A percentile compares a stretch with the other conserved stretches of the same genome.
Evolutionary conservation across 2,888 invertebrate genomes (phyloP).

Genomic region (Drosophila falleni): DNA sequence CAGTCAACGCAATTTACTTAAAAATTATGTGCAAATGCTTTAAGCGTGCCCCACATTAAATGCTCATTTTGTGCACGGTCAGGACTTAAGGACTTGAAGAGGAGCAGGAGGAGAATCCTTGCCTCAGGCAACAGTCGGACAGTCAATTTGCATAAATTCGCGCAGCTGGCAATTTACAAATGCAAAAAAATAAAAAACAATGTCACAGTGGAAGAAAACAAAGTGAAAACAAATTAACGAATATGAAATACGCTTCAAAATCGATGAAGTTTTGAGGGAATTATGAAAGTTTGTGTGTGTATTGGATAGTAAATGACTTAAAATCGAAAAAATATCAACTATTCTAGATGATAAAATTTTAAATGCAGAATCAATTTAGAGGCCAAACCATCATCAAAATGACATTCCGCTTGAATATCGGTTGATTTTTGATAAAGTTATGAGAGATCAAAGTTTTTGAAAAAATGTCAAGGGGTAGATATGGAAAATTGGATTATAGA

Average conservation of each 20-base stretch:
- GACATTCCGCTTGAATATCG: too few species aligned
- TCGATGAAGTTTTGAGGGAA: too few species aligned
- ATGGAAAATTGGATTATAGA: too few species aligned
- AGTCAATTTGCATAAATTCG: conserved; percentile 53
- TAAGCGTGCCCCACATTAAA: conserved; percentile 67
- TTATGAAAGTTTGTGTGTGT: too few species aligned
- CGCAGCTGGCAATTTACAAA: conserved; percentile 43
- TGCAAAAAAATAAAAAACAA: background rate
- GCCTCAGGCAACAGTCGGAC: conserved; percentile 41
- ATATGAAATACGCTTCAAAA: conserved; percentile 24
- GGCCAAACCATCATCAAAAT: too few species aligned
- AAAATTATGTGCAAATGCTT: conserved; percentile 53
- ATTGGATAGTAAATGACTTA: too few species aligned
- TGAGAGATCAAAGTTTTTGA: too few species aligned
- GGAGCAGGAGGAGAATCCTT: conserved; percentile 7
- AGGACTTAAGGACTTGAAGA: background rate
- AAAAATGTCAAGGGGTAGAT: too few species aligned
- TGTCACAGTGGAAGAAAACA: background rate
- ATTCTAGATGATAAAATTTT: too few species aligned
- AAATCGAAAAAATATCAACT: too few species aligned
- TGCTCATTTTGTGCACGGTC: conserved; percentile 41
- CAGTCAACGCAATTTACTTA: conserved; percentile 39
- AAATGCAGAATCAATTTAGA: too few species aligned
- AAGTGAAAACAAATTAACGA: background rate
- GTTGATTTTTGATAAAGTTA: too few species aligned